Percentiles rank a stretch among this genome's conserved stretches.
These are phyloP conservation scores for Nematolebias whitei DNA, from an alignment of 2,113 vertebrate genomes.

Conservation along the genomic window DNA sequence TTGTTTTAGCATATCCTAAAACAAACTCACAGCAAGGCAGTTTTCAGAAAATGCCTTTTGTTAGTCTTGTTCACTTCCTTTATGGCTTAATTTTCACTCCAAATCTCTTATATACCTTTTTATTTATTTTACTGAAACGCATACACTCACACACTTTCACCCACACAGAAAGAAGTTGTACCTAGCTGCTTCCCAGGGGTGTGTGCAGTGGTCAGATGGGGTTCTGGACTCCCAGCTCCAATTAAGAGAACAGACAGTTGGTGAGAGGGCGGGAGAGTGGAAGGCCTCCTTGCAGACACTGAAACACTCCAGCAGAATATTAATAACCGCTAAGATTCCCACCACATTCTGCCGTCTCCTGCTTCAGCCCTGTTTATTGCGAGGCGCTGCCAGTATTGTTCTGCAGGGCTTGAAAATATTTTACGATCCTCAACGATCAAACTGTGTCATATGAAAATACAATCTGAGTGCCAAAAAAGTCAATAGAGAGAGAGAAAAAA, in stretches of 20 bases:
- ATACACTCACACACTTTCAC: neutral
- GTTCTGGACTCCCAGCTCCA: constrained; percentile 61
- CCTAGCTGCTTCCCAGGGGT: constrained; percentile 50
- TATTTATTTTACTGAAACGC: fast-evolving
- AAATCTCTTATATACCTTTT: neutral
- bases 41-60: constrained; percentile 6
- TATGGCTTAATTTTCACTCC: constrained; percentile 13
- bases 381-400: constrained; percentile 12
- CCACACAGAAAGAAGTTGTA: constrained; percentile 31
- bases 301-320: constrained; percentile 60
- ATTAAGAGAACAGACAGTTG: constrained; percentile 70
- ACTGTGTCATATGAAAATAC: constrained; percentile 6
- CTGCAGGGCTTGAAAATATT: neutral
- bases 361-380: constrained; percentile 29
- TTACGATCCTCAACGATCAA: neutral
- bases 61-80: constrained; percentile 10
- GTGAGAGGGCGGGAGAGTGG: constrained; percentile 33
- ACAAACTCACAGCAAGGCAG: neutral
- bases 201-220: constrained; percentile 49
- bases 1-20: neutral
- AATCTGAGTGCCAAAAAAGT: neutral
- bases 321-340: constrained; percentile 51
- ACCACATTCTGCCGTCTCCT: constrained; percentile 13
- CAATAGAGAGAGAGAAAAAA: constrained; percentile 6
- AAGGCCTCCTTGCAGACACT: constrained; percentile 36